These are phyloP conservation scores for Polyergus mexicanus DNA, from an alignment of 1,140 invertebrate genomes.

Conservation along the genomic window DNA sequence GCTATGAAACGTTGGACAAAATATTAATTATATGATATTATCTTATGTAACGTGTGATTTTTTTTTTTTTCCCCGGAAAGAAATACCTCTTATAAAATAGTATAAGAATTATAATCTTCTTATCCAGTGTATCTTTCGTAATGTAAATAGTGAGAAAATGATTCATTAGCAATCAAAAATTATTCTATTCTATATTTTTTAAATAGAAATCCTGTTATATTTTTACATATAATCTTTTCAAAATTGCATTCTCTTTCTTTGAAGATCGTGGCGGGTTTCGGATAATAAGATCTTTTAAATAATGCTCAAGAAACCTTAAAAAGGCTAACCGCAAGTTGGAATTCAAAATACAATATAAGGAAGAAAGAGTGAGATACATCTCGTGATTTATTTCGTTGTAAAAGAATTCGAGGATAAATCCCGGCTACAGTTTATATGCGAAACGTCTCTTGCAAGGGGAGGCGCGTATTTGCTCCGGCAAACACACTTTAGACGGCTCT, in stretches of 20 bases:
- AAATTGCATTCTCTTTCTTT: neutral
- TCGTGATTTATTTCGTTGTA: constrained; percentile 51
- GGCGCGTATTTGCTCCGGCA: constrained; percentile 60
- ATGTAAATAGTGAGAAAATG: neutral
- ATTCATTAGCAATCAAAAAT: neutral
- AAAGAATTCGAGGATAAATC: constrained; percentile 57
- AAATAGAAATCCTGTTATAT: neutral
- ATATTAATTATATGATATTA: too few species aligned
- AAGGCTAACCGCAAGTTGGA: constrained; percentile 22
- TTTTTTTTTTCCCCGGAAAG: too few species aligned
- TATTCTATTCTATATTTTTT: constrained; percentile 2
- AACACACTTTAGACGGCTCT: constrained; percentile 61
- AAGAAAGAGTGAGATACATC: constrained; percentile 7
- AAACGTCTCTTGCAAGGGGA: constrained; percentile 41
- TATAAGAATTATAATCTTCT: too few species aligned
- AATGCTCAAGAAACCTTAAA: neutral
- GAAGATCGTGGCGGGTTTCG: neutral
- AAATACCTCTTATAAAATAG: too few species aligned
- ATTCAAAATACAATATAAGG: neutral
- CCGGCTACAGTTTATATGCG: constrained; percentile 31
- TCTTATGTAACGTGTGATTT: too few species aligned
- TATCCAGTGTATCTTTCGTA: too few species aligned
- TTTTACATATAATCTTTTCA: neutral
- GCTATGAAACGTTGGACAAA: too few species aligned
- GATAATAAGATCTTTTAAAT: constrained; percentile 4